phyloP scores from a whole-genome alignment of 2,888 invertebrate genomes.

The Nemotelus nigrinus region DNA sequence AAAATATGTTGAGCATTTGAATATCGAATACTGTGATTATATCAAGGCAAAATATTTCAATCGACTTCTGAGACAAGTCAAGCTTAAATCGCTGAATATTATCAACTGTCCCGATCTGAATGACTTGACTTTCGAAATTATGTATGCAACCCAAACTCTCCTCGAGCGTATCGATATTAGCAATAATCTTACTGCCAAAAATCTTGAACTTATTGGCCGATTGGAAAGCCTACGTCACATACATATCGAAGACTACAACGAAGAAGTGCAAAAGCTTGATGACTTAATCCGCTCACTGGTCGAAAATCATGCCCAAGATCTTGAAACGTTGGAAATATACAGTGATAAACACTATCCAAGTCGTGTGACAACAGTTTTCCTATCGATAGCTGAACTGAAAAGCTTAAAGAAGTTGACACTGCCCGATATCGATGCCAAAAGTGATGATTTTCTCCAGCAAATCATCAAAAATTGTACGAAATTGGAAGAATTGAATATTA shows the following conservation, averaged over 20 bases:
- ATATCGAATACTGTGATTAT: conserved; percentile 23
- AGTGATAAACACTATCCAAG: background rate
- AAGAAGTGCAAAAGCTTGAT: background rate
- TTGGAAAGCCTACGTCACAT: conserved; percentile 6
- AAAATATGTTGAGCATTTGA: conserved; percentile 3
- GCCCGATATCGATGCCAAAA: background rate
- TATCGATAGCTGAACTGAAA: background rate
- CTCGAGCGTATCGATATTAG: conserved; percentile 5
- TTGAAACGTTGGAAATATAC: conserved; percentile 9
- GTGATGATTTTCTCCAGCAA: background rate
- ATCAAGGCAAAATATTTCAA: conserved; percentile 12
- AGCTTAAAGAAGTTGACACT: background rate
- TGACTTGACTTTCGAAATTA: background rate
- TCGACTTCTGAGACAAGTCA: background rate
- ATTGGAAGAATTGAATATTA: conserved; percentile 5
- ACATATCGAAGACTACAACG: conserved; percentile 8
- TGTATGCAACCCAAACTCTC: background rate
- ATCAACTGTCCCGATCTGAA: conserved; percentile 13
- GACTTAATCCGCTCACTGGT: conserved; percentile 5
- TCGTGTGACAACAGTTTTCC: background rate
- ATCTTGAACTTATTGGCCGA: conserved; percentile 14
- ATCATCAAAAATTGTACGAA: conserved; percentile 8
- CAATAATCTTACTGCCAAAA: conserved; percentile 4
- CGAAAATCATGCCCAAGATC: background rate
- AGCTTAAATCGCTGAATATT: conserved; percentile 16